These are phyloP conservation scores for Aplysina aerophoba DNA, from an alignment of 37 sponge, comb jelly and placozoan genomes.

Conservation along the genomic window DNA sequence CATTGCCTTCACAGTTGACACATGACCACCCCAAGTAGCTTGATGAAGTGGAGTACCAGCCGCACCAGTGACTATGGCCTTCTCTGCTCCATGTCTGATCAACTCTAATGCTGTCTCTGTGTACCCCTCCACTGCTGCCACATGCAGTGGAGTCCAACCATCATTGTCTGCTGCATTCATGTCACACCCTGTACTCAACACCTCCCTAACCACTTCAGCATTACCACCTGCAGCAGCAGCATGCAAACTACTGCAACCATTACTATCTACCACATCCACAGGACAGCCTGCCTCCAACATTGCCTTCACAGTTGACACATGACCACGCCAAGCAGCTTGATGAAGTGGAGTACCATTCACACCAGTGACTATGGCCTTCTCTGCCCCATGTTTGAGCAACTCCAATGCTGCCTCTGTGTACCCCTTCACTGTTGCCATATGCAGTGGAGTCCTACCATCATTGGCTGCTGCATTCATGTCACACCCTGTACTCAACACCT, in stretches of 20 bases:
- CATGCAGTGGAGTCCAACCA: too few relatives aligned
- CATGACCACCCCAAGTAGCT: too few relatives aligned
- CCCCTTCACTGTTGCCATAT: background rate
- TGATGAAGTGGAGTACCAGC: too few relatives aligned
- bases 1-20: too few relatives aligned
- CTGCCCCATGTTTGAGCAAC: background rate
- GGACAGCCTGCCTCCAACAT: background rate
- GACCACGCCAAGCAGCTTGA: background rate
- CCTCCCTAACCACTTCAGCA: background rate
- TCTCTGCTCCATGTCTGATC: too few relatives aligned
- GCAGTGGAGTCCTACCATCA: slow-evolving; percentile 18
- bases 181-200: background rate
- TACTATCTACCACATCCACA: background rate
- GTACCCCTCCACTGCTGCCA: too few relatives aligned
- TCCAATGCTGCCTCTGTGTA: background rate
- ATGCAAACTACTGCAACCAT: slow-evolving; percentile 7
- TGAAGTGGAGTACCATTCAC: slow-evolving; percentile 1
- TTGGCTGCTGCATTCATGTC: background rate
- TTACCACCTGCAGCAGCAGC: background rate
- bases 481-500: background rate
- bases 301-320: background rate
- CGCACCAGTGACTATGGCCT: too few relatives aligned
- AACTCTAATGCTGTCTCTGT: too few relatives aligned
- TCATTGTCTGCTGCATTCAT: background rate
- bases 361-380: background rate